Conservation (phyloP, 2,888 invertebrate species). For the Protula sp. region DNA sequence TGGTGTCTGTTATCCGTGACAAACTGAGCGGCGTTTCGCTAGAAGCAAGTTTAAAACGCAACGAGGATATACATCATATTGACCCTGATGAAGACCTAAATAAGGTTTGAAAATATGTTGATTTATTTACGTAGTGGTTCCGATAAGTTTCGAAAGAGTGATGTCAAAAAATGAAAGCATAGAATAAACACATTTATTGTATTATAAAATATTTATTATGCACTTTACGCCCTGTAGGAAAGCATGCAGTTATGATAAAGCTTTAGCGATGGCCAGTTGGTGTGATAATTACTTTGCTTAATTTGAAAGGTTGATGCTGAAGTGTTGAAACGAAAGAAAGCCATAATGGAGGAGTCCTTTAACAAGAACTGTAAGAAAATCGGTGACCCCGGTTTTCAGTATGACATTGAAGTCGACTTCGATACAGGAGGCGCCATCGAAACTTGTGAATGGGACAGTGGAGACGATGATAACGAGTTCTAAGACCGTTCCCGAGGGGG, state of each 20-base stretch:
- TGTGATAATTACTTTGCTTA: too few relatives aligned
- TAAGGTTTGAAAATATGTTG: too few relatives aligned
- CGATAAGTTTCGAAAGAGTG: too few relatives aligned
- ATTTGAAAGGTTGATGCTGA: conserved; percentile 53
- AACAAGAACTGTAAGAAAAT: conserved; percentile 53
- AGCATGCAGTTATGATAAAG: too few relatives aligned
- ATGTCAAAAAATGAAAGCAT: too few relatives aligned
- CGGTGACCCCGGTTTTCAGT: conserved; percentile 55
- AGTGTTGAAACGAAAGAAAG: conserved; percentile 54
- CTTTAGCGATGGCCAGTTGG: too few relatives aligned
- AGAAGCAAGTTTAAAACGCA: conserved; percentile 50
- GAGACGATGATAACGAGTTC: conserved; percentile 34
- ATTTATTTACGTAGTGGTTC: too few relatives aligned
- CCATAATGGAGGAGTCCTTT: conserved; percentile 56
- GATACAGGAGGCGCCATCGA: conserved; percentile 33
- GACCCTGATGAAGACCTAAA: conserved; percentile 57
- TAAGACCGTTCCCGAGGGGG: too few relatives aligned
- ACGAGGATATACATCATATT: conserved; percentile 47
- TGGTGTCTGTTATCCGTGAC: conserved; percentile 56
- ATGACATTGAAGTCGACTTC: conserved; percentile 56
- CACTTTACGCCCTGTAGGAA: too few relatives aligned
- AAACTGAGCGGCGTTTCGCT: conserved; percentile 51
- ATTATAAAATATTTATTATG: too few relatives aligned
- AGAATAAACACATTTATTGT: too few relatives aligned
- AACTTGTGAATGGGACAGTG: conserved; percentile 55